Conservation (phyloP, 2,888 invertebrate genomes). For the Orthonevra nobilis region DNA sequence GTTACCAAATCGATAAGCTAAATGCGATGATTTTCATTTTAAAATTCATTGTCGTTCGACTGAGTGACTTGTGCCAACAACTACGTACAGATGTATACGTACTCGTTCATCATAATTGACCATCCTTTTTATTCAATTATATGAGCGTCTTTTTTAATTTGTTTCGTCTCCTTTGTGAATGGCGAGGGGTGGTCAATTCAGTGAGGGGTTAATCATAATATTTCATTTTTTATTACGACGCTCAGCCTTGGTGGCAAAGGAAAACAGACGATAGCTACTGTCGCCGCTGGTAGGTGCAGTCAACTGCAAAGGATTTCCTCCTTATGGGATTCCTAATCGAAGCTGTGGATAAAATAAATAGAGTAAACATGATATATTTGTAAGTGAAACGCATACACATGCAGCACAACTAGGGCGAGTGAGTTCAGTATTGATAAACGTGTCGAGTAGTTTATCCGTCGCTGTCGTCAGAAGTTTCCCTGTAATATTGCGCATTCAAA, state of each 20-base stretch:
- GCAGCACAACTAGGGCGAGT: background rate
- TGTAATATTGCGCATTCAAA: slow-evolving; percentile 29
- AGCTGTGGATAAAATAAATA: slow-evolving; percentile 45
- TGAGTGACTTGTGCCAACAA: slow-evolving; percentile 14
- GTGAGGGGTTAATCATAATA: slow-evolving; percentile 64
- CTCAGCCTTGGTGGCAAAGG: slow-evolving; percentile 24
- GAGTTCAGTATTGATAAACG: slow-evolving; percentile 5
- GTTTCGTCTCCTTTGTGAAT: slow-evolving; percentile 45
- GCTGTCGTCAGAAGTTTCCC: slow-evolving; percentile 22
- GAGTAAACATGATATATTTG: slow-evolving; percentile 43
- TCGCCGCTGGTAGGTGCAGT: slow-evolving; percentile 44
- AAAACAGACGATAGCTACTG: slow-evolving; percentile 12
- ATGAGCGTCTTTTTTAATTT: slow-evolving; percentile 60
- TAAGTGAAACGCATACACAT: background rate
- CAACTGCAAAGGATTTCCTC: slow-evolving; percentile 61
- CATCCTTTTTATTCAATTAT: slow-evolving; percentile 60
- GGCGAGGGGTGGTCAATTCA: slow-evolving; percentile 50
- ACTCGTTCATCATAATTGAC: slow-evolving; percentile 13
- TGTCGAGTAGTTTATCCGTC: slow-evolving; percentile 18
- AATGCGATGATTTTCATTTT: slow-evolving; percentile 21
- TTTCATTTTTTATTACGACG: slow-evolving; percentile 53
- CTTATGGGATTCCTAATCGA: slow-evolving; percentile 65
- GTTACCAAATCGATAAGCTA: background rate
- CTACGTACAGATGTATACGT: background rate
- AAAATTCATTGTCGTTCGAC: slow-evolving; percentile 24